Base-by-base conservation (phyloP, 2,888 invertebrate species). In the Lampropteryx suffumata region DNA sequence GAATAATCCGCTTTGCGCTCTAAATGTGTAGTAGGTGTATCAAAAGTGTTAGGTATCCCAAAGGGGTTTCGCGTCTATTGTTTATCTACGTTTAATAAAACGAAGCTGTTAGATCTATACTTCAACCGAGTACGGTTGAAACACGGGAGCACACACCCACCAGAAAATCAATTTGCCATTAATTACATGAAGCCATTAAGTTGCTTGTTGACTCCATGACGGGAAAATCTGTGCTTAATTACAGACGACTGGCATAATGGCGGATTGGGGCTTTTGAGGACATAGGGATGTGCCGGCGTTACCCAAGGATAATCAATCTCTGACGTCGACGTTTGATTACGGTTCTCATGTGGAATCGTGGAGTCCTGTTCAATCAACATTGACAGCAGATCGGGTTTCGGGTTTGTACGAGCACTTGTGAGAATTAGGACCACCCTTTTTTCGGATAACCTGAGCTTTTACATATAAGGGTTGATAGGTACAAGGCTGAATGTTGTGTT, bases 121-220 rank as follows among this genome's bases (percentile, higher is more conserved):
- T 17, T 17, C 17, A 17, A 17, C 17, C 17, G 17, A 3, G 17
- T 4, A 17, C 17, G 17, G 17, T 4, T n/a, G n/a, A n/a, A n/a
- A n/a, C n/a, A n/a, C n/a, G n/a, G n/a, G n/a, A n/a, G n/a, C n/a
- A n/a, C n/a, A n/a, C 17, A 28, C 32, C 33, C 34, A 42, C 30
- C 10, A 35, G 43, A 50, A 65, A 67, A 72, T 71, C 65, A 71
- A 69, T 73, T 71, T 64, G 54, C 65, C 57, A 67, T 65, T 64
- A 70, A 70, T 70, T 65, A 68, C 69, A 71, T 67, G 65, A 64
- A 52, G 58, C 64, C 57, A 69, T 70, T 68, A 71, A 61, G 57
- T 62, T 57, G 62, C 61, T 61, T 62, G 67, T 70, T 68, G 65
- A 65, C 64, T 65, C 59, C 62, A 59, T 62, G 64, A 61, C 64